Conservation (phyloP, 2,888 invertebrate genomes). For the Mesorhabditis belari region DNA sequence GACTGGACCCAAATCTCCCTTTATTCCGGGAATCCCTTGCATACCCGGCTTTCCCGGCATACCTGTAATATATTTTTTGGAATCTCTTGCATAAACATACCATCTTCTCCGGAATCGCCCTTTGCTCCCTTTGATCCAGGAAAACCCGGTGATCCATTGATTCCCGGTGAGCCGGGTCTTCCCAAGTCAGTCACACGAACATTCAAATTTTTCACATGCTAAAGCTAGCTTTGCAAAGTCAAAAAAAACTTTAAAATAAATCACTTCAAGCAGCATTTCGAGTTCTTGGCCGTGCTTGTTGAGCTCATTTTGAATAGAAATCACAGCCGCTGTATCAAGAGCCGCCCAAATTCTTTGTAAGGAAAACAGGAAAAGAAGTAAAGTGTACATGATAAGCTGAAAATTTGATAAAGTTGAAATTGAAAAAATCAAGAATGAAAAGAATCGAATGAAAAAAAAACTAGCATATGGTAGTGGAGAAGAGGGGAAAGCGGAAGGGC, state of each 20-base stretch:
- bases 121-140: constrained; percentile 36
- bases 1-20: constrained; percentile 35
- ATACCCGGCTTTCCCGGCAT: constrained; percentile 30
- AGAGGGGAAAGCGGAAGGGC: no score
- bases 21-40: constrained; percentile 38
- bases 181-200: constrained; percentile 33
- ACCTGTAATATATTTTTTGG: constrained; percentile 8
- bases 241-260: constrained; percentile 5
- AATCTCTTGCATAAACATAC: constrained; percentile 7
- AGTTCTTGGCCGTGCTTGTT: constrained; percentile 36
- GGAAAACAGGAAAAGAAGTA: not conserved
- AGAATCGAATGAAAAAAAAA: no score
- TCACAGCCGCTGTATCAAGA: constrained; percentile 37
- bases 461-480: no score
- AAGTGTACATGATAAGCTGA: not conserved
- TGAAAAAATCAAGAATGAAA: no score
- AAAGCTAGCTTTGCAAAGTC: constrained; percentile 5
- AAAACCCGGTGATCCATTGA: constrained; percentile 37
- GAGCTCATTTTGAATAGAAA: constrained; percentile 39
- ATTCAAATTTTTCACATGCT: constrained; percentile 39
- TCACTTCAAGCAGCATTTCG: constrained; percentile 37
- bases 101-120: constrained; percentile 25
- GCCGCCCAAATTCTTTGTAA: constrained; percentile 13
- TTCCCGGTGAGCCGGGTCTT: constrained; percentile 33
- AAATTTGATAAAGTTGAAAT: no score